Evolutionary conservation across 2,888 invertebrate species (phyloP), one percentile per base, ranked within the genome.

Genomic region (Trissolcus brochymenae): DNA sequence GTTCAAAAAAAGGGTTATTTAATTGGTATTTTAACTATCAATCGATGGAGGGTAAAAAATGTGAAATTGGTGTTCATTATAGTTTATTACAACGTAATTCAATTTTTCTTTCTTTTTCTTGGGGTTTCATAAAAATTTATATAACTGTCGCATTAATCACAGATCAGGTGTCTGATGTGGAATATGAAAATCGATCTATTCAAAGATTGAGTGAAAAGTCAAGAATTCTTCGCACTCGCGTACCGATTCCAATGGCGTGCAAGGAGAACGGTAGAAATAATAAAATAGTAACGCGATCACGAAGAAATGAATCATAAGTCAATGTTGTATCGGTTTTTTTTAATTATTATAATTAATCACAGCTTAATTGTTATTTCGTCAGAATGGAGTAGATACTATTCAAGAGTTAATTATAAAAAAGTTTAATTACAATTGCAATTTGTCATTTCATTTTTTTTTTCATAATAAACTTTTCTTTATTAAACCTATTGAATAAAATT

Each of bases 131-230:
- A 9, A 14, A 59, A 25, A 51, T 16, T 17, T 40, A 40, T 55
- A 55, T 43, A 43, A 54, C 53, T 43, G 46, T n/a, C 17, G 14
- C 13, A 29, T 6, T 19, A 25, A 54, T 53, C 41, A 41, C 17
- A 25, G 41, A 53, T 64, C 46, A 25, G 25, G 25, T 25, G 25
- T 25, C 25, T 25, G 25, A 25, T 25, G 25, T 29, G 29, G 49
- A 56, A 66, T 41, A 29, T 50, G 46, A 53, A 67, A 67, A 67
- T 67, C 29, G 51, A 59, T 67, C 57, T 40, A 57, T 57, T 67
- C 29, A 25, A 50, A 56, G 7, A n/a, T 43, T 1, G 14, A 67
- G 56, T 59, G 65, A 56, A 66, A 56, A 66, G 14, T 56, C 51
- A 21, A 62, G 53, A 56, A 71, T 72, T 72, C 54, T 49, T 59